Conservation (phyloP, 2,113 vertebrate species). For the Dunckerocampus dactyliophorus region DNA sequence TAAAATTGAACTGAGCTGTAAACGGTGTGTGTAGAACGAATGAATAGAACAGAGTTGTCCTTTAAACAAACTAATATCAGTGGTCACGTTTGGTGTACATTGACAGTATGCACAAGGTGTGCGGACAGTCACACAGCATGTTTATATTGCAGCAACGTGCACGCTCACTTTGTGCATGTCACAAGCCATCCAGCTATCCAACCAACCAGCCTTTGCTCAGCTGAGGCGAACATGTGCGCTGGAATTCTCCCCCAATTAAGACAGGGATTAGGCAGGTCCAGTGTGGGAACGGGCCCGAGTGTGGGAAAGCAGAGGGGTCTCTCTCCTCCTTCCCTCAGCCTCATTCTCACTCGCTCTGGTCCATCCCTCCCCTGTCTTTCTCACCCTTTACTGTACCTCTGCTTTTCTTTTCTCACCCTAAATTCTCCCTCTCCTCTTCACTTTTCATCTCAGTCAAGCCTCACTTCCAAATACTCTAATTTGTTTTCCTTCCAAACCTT, state of each 20-base stretch:
- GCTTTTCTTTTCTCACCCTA: constrained; percentile 46
- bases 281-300: constrained; percentile 74
- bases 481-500: constrained; percentile 18
- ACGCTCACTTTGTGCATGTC: constrained; percentile 20
- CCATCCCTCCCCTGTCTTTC: constrained; percentile 52
- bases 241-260: constrained; percentile 81
- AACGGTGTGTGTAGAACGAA: too few relatives aligned
- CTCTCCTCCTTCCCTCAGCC: constrained; percentile 61
- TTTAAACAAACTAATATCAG: too few relatives aligned
- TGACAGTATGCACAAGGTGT: neutral
- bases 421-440: constrained; percentile 16
- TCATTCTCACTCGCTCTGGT: constrained; percentile 63
- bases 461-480: constrained; percentile 3
- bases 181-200: constrained; percentile 25
- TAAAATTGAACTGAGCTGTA: too few relatives aligned
- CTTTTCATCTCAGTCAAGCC: constrained; percentile 13
- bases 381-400: constrained; percentile 53
- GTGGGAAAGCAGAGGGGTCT: constrained; percentile 70
- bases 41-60: too few relatives aligned
- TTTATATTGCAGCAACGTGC: constrained; percentile 55
- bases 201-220: constrained; percentile 48
- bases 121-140: constrained; percentile 53
- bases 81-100: too few relatives aligned
- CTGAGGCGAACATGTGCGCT: constrained; percentile 68
- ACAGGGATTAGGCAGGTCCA: constrained; percentile 75